Percentiles rank a stretch among this genome's conserved stretches.
phyloP scores from a whole-genome alignment of 2,888 invertebrate species.

The Zele albiditarsus region DNA sequence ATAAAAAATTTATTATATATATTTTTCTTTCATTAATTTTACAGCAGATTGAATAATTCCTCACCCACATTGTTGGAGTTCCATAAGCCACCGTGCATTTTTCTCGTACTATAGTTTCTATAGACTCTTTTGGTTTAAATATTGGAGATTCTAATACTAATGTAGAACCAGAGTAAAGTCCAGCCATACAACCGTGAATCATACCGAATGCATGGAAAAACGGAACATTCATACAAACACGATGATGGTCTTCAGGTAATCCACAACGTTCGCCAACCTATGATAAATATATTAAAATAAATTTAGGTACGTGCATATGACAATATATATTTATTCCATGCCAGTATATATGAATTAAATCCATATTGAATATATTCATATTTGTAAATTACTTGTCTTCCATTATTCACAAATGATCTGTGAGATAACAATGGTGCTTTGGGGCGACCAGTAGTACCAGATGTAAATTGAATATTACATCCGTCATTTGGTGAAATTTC shows the following conservation, averaged over 20 bases:
- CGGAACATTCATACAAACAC: conserved; percentile 81
- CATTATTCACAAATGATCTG: conserved; percentile 84
- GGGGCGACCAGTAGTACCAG: conserved; percentile 86
- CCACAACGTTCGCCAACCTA: conserved; percentile 68
- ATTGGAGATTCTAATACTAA: conserved; percentile 77
- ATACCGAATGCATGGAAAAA: conserved; percentile 89
- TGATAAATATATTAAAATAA: conserved; percentile 3
- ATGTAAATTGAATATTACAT: conserved; percentile 88
- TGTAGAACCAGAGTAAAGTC: conserved; percentile 78
- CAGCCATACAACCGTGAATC: conserved; percentile 77
- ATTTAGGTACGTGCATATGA: not conserved
- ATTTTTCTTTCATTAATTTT: not conserved
- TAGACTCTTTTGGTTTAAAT: conserved; percentile 78
- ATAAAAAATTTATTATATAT: not conserved
- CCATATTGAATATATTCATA: not conserved
- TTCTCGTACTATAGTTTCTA: conserved; percentile 80
- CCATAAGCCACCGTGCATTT: conserved; percentile 83
- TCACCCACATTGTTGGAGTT: conserved; percentile 87
- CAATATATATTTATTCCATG: not conserved
- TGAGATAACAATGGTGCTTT: conserved; percentile 85
- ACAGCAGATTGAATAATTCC: conserved; percentile 37
- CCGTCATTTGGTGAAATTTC: conserved; percentile 79
- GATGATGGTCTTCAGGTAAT: conserved; percentile 73
- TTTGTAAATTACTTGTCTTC: conserved; percentile 76
- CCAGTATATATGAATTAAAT: not conserved